These are phyloP conservation scores for Dysdera silvatica DNA, from an alignment of 1,140 invertebrate genomes.

Conservation along the genomic window DNA sequence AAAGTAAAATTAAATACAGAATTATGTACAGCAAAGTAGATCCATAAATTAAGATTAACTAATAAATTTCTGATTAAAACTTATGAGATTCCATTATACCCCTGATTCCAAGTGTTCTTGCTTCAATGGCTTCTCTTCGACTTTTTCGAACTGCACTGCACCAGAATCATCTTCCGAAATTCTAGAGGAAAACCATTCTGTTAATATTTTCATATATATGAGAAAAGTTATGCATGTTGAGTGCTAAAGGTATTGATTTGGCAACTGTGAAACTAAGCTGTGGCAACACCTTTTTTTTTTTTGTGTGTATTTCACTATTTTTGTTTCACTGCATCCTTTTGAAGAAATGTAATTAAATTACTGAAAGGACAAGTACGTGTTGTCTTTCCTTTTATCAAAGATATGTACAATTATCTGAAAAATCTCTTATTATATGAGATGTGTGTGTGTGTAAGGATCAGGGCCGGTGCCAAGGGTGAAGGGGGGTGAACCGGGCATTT, in stretches of 20 bases:
- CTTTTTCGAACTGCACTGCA: constrained; percentile 54
- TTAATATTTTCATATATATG: background rate
- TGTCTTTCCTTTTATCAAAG: too few species aligned
- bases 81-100: constrained; percentile 45
- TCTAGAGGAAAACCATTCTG: constrained; percentile 6
- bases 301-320: background rate
- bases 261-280: background rate
- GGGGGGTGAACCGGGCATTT: too few species aligned
- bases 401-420: too few species aligned
- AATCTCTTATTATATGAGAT: too few species aligned
- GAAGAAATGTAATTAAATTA: background rate
- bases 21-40: too few species aligned
- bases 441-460: too few species aligned
- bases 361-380: too few species aligned
- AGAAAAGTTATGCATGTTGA: background rate
- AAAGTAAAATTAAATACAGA: too few species aligned
- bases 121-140: constrained; percentile 58
- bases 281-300: background rate
- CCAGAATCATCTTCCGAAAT: constrained; percentile 56
- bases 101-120: constrained; percentile 63
- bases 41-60: too few species aligned
- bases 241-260: background rate
- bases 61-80: too few species aligned
- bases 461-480: too few species aligned
- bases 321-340: background rate